Percentiles rank a stretch among this genome's conserved stretches.
Evolutionary conservation across 1,140 invertebrate species (phyloP).

Genomic region (Musca vetustissima): DNA sequence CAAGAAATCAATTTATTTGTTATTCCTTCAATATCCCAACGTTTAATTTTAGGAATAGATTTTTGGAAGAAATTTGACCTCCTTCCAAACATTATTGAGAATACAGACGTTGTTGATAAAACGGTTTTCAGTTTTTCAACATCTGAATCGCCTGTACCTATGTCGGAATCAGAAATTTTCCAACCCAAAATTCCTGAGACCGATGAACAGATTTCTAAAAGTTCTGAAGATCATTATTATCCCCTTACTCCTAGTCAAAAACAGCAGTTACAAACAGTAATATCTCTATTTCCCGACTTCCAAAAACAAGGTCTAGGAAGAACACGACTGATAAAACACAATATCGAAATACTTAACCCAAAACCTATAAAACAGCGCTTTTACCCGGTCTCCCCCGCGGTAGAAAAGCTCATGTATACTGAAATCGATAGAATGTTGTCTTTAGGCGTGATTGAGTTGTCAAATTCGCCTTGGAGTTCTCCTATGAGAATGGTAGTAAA

Average conservation of each 20-base stretch:
- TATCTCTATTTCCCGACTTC: slow-evolving; percentile 8
- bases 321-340: not conserved
- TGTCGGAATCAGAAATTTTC: too few species aligned
- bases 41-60: slow-evolving; percentile 5
- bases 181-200: too few species aligned
- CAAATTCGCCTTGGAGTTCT: not conserved
- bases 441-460: not conserved
- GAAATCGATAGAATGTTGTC: slow-evolving; percentile 8
- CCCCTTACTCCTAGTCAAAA: not conserved
- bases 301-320: not conserved
- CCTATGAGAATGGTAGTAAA: not conserved
- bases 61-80: not conserved
- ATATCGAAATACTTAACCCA: not conserved
- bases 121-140: not conserved
- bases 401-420: slow-evolving; percentile 1
- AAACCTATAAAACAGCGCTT: slow-evolving; percentile 6
- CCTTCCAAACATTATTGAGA: not conserved
- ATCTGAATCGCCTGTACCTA: not conserved
- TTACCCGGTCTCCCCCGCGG: not conserved
- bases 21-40: slow-evolving; percentile 15
- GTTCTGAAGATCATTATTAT: not conserved
- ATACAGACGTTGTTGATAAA: not conserved
- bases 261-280: not conserved
- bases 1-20: not conserved
- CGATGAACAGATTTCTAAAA: not conserved